These are phyloP conservation scores for Rafetus swinhoei DNA, from an alignment of 2,113 vertebrate genomes.

Conservation along the genomic window DNA sequence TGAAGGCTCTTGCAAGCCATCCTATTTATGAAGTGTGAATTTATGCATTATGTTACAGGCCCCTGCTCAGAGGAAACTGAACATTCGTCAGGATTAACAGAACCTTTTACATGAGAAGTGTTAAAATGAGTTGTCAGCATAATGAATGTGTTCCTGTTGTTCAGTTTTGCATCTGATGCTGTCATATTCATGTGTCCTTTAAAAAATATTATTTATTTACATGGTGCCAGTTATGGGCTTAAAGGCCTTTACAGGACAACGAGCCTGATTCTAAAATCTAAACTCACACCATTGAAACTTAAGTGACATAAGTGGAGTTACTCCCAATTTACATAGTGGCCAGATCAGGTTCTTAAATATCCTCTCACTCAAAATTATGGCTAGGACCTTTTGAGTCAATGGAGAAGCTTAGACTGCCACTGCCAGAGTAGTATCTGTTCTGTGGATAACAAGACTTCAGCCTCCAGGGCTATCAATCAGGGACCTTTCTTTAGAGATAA, in stretches of 20 bases:
- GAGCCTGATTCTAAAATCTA: not conserved
- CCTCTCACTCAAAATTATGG: not conserved
- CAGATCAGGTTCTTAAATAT: not conserved
- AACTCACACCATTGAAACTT: not conserved
- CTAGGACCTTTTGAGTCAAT: not conserved
- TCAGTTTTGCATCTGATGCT: slow-evolving; percentile 12
- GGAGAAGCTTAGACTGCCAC: not conserved
- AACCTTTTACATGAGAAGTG: slow-evolving; percentile 15
- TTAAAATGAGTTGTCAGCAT: not conserved
- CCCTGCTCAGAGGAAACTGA: slow-evolving; percentile 34
- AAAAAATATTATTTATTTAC: not conserved
- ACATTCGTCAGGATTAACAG: slow-evolving; percentile 54
- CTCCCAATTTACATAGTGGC: not conserved
- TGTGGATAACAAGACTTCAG: not conserved
- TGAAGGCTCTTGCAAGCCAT: slow-evolving; percentile 27
- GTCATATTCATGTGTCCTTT: not conserved
- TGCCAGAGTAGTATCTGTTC: fast-evolving
- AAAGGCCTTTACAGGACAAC: not conserved
- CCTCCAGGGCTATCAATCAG: not conserved
- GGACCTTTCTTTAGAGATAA: not conserved
- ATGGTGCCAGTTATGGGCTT: not conserved
- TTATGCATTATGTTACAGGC: slow-evolving; percentile 32
- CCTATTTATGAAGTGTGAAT: slow-evolving; percentile 55
- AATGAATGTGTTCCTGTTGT: slow-evolving; percentile 4
- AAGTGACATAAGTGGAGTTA: not conserved